phyloP scores from a whole-genome alignment of 2,113 vertebrate genomes.

The Dendrocopos noguchii region DNA sequence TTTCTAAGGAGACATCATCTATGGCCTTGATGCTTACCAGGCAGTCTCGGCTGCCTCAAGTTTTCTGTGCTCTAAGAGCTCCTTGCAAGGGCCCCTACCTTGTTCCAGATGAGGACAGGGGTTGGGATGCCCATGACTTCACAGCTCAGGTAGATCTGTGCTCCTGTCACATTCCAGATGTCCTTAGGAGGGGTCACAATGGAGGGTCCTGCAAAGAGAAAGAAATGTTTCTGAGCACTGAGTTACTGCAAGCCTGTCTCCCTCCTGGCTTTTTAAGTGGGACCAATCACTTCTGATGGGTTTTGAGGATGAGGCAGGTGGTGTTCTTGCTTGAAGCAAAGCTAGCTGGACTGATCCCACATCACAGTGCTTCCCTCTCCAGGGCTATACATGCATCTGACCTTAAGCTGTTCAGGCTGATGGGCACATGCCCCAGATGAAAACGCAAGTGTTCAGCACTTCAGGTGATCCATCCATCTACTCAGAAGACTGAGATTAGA shows the following conservation, averaged over 20 bases:
- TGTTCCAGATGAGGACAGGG: slow-evolving; percentile 93
- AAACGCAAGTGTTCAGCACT: background rate
- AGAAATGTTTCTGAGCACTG: background rate
- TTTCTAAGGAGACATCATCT: background rate
- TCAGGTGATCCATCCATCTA: background rate
- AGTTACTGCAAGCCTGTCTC: background rate
- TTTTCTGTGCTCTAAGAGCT: background rate
- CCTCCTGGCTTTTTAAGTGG: background rate
- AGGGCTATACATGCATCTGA: background rate
- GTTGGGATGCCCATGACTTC: slow-evolving; percentile 93
- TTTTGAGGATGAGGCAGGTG: background rate
- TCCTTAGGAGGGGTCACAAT: slow-evolving; percentile 90
- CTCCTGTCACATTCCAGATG: slow-evolving; percentile 90
- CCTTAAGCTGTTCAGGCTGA: background rate
- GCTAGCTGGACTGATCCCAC: background rate
- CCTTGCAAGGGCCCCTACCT: slow-evolving; percentile 70
- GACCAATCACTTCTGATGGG: background rate
- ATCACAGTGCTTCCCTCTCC: background rate
- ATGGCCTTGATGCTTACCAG: background rate
- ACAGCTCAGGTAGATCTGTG: slow-evolving; percentile 92
- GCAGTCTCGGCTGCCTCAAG: background rate
- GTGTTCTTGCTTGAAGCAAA: background rate
- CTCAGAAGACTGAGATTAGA: background rate
- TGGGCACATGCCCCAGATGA: background rate
- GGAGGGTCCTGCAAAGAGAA: slow-evolving; percentile 77